Conservation (phyloP, 2,113 vertebrate species). For the Callionymus lyra region DNA sequence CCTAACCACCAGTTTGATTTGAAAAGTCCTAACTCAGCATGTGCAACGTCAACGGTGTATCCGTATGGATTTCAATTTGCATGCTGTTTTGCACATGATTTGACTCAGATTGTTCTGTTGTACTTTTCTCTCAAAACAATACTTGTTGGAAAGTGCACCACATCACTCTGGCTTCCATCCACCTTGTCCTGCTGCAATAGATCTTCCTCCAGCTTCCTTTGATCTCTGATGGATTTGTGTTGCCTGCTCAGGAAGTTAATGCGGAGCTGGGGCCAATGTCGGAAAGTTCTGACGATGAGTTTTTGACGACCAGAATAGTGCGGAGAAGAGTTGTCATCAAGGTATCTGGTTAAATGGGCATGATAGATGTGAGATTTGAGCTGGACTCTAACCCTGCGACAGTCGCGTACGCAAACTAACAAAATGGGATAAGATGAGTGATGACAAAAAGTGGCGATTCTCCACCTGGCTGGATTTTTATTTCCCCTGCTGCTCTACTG, state of each 20-base stretch:
- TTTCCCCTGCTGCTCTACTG: too few relatives aligned
- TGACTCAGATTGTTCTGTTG: slow-evolving; percentile 29
- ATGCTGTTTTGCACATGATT: too few relatives aligned
- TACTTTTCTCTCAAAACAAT: slow-evolving; percentile 23
- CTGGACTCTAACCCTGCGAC: slow-evolving; percentile 10
- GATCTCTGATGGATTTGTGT: slow-evolving; percentile 55
- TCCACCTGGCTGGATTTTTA: too few relatives aligned
- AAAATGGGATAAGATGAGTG: too few relatives aligned
- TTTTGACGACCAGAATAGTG: slow-evolving; percentile 84
- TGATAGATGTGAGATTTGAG: slow-evolving; percentile 20
- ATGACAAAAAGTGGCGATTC: too few relatives aligned
- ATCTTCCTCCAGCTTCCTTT: slow-evolving; percentile 4
- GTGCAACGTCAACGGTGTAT: slow-evolving; percentile 22
- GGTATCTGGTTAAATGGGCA: slow-evolving; percentile 65
- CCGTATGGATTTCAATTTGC: background rate
- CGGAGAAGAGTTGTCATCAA: slow-evolving; percentile 86
- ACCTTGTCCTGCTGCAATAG: too few relatives aligned
- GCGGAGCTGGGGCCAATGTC: slow-evolving; percentile 77
- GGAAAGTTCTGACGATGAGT: slow-evolving; percentile 82
- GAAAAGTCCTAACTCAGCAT: slow-evolving; percentile 40
- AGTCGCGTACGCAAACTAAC: background rate
- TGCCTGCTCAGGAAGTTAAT: slow-evolving; percentile 74
- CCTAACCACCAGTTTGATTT: slow-evolving; percentile 23
- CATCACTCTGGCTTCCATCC: slow-evolving; percentile 22
- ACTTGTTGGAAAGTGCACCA: slow-evolving; percentile 37